phyloP scores from a whole-genome alignment of 2,113 vertebrate genomes.

The Astur gentilis region DNA sequence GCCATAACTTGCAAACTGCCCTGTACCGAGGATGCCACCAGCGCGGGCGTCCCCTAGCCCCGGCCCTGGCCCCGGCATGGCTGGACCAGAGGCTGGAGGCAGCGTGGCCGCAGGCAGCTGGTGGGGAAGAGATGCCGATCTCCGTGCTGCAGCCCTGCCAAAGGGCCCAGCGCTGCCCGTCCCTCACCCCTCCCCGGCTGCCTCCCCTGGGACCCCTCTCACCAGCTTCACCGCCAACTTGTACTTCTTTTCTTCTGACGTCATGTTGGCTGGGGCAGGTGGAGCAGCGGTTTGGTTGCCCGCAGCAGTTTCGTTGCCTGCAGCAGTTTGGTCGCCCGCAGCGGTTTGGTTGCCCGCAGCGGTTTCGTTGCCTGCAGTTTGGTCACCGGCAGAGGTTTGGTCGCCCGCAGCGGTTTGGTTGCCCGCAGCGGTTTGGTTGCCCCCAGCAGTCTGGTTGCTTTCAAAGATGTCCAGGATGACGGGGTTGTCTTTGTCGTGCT shows the following conservation, averaged over 20 bases:
- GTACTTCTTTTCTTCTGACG: constrained; percentile 14
- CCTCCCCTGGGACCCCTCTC: background rate
- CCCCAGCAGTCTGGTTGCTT: background rate
- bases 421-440: fast-evolving
- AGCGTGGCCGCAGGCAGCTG: background rate
- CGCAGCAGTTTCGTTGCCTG: fast-evolving
- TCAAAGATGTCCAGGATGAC: constrained; percentile 68
- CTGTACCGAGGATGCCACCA: background rate
- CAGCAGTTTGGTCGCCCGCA: fast-evolving
- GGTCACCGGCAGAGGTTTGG: fast-evolving
- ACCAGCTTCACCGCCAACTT: constrained; percentile 79
- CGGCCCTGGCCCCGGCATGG: background rate
- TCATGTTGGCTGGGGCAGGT: background rate
- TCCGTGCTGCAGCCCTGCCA: fast-evolving
- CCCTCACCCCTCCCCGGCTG: fast-evolving
- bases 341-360: fast-evolving
- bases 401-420: fast-evolving
- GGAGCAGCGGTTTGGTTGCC: background rate
- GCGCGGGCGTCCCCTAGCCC: background rate
- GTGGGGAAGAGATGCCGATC: background rate
- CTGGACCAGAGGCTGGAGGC: background rate
- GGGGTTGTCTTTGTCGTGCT: constrained; percentile 54
- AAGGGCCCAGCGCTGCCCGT: fast-evolving
- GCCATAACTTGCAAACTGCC: background rate
- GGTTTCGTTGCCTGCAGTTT: fast-evolving